Evolutionary conservation across 2,888 invertebrate species (phyloP).

Genomic region (Vanessa cardui): DNA sequence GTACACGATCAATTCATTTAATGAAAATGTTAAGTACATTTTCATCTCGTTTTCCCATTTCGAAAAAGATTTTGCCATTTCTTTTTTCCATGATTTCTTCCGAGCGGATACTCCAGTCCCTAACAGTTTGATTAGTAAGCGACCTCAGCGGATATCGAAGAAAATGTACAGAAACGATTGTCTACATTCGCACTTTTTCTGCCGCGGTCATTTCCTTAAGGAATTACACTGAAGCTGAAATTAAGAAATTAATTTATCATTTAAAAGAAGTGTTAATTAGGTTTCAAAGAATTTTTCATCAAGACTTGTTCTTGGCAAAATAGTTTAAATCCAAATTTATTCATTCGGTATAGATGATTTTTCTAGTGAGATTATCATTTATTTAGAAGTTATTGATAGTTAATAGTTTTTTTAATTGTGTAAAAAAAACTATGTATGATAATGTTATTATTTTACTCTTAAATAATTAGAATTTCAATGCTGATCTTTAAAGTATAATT

Average conservation of each 20-base stretch:
- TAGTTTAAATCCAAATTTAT: too few species aligned
- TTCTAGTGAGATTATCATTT: too few species aligned
- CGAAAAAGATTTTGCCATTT: neutral
- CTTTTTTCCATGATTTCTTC: neutral
- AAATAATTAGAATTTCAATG: too few species aligned
- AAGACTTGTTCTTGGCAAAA: too few species aligned
- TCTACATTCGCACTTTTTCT: constrained; percentile 11
- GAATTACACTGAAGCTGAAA: neutral
- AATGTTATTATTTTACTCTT: too few species aligned
- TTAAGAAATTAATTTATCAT: neutral
- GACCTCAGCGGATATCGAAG: constrained; percentile 6
- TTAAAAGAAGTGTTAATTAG: neutral
- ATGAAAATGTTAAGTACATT: neutral
- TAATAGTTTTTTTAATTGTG: too few species aligned
- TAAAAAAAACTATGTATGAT: too few species aligned
- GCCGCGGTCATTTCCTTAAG: neutral
- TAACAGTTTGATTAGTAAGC: constrained; percentile 10
- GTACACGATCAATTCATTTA: too few species aligned
- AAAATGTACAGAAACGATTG: constrained; percentile 4
- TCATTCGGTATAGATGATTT: too few species aligned
- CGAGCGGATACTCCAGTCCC: constrained; percentile 7
- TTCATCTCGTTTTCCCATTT: neutral
- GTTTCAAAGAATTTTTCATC: neutral
- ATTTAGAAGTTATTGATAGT: too few species aligned
- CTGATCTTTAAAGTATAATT: too few species aligned